Percentiles rank a stretch among this genome's conserved stretches.
These are phyloP conservation scores for Motacilla alba DNA, from an alignment of 2,113 vertebrate species.

Conservation along the genomic window DNA sequence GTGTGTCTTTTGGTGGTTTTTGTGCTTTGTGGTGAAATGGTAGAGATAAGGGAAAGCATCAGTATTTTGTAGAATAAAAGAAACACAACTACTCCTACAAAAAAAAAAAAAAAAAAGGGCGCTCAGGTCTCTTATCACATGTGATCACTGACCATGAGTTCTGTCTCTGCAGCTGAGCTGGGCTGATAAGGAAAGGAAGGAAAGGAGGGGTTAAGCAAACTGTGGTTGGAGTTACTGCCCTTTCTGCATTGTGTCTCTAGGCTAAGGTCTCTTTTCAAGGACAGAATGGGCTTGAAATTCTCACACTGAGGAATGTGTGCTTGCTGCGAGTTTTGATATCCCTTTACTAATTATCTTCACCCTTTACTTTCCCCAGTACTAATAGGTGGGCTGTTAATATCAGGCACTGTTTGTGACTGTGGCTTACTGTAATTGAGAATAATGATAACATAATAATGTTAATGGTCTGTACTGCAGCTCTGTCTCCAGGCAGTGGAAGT, in stretches of 20 bases:
- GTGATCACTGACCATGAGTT: not conserved
- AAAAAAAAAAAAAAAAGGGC: not conserved
- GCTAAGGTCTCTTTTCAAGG: not conserved
- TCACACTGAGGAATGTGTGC: not conserved
- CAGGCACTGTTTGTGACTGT: not conserved
- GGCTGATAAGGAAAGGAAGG: not conserved
- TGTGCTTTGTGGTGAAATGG: not conserved
- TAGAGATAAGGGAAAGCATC: not conserved
- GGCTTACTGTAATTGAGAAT: conserved; percentile 4
- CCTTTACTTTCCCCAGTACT: not conserved
- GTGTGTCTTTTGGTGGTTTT: not conserved
- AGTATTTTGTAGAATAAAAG: not conserved
- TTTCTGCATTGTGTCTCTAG: not conserved
- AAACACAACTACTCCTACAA: not conserved
- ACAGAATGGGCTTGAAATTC: not conserved
- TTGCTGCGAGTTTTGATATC: not conserved
- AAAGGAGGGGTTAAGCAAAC: not conserved
- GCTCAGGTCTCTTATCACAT: not conserved
- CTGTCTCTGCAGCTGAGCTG: not conserved
- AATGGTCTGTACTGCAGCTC: not conserved
- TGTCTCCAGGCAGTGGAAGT: not conserved
- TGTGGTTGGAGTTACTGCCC: not conserved
- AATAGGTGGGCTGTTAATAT: not conserved
- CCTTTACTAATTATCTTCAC: not conserved
- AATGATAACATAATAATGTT: not conserved